Conservation (phyloP, 1,140 invertebrate species). For the Bilobella aurantiaca region DNA sequence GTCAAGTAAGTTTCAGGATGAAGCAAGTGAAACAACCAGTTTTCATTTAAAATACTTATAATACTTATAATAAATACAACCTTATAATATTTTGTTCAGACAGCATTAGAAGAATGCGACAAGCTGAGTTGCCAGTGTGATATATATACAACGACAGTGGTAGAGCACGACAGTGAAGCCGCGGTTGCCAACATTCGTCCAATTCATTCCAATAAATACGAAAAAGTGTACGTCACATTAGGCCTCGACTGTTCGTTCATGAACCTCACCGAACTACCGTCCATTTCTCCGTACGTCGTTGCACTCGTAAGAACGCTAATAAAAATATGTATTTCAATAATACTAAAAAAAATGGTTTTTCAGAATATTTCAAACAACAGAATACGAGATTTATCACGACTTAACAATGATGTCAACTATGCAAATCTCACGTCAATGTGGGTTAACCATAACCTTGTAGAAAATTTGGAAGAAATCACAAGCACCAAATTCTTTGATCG, state of each 20-base stretch:
- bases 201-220: neutral
- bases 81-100: neutral
- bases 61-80: neutral
- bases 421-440: slow-evolving; percentile 12
- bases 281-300: slow-evolving; percentile 17
- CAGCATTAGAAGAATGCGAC: neutral
- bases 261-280: slow-evolving; percentile 12
- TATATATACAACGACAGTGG: neutral
- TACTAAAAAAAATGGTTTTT: no score
- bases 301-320: no score
- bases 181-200: neutral
- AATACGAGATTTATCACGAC: slow-evolving; percentile 8
- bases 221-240: slow-evolving; percentile 17
- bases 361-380: slow-evolving; percentile 13
- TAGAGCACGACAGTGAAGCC: neutral
- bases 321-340: no score
- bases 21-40: neutral
- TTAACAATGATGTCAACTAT: slow-evolving; percentile 15
- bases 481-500: slow-evolving; percentile 11
- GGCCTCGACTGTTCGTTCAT: slow-evolving; percentile 18
- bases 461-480: neutral
- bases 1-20: neutral
- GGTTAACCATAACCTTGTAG: slow-evolving; percentile 16
- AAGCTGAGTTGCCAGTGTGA: neutral
- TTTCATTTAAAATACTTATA: neutral